Percentiles rank a stretch among this genome's conserved stretches.
These are phyloP conservation scores for Myotis findleyi DNA, from an alignment of 2,797 vertebrate genomes.

Conservation along the genomic window DNA sequence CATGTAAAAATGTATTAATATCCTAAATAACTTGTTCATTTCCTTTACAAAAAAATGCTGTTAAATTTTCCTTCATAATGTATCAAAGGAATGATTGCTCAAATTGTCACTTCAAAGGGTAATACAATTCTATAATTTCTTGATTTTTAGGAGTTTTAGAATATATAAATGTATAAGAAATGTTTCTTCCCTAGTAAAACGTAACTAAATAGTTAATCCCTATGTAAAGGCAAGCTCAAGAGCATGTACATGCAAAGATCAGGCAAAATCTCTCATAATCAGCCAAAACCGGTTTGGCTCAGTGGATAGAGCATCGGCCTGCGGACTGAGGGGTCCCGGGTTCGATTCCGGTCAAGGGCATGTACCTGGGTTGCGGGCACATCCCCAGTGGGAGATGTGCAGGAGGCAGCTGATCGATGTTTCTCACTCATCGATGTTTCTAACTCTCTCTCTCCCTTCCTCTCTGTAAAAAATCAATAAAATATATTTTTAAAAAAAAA, in stretches of 20 bases:
- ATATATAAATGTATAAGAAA: background rate
- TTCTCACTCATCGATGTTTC: too few relatives aligned
- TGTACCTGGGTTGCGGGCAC: too few relatives aligned
- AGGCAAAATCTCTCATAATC: background rate
- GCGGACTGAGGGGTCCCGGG: too few relatives aligned
- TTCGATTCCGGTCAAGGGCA: too few relatives aligned
- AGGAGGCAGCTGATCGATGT: too few relatives aligned
- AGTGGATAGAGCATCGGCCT: too few relatives aligned
- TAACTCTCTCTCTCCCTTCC: too few relatives aligned
- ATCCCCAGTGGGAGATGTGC: too few relatives aligned
- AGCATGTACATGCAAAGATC: background rate
- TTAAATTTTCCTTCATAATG: slow-evolving; percentile 10
- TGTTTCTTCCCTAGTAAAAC: background rate
- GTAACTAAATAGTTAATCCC: slow-evolving; percentile 47
- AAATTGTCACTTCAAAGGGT: background rate
- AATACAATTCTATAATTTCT: background rate
- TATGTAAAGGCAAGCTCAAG: slow-evolving; percentile 19
- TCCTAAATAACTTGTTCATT: background rate
- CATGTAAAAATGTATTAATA: slow-evolving; percentile 41
- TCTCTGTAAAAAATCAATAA: too few relatives aligned
- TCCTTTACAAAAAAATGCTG: background rate
- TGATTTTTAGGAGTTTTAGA: slow-evolving; percentile 48
- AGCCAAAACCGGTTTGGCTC: too few relatives aligned
- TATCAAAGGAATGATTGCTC: slow-evolving; percentile 45
- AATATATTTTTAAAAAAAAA: too few relatives aligned